Evolutionary conservation across 2,888 invertebrate genomes (phyloP).

Genomic region (Trachelus iudaicus): DNA sequence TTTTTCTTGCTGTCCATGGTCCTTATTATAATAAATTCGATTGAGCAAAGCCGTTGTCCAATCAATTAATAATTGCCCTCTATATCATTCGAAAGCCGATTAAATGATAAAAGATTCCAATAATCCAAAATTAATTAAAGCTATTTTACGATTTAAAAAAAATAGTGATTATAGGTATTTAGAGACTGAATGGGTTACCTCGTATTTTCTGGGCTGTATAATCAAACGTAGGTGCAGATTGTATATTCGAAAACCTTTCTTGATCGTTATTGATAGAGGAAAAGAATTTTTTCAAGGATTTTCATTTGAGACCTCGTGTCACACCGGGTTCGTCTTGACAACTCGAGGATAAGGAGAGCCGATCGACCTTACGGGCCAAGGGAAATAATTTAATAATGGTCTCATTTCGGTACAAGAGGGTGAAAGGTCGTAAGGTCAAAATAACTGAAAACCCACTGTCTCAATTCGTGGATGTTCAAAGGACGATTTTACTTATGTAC

Average conservation of each 20-base stretch:
- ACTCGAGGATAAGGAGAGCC: conserved; percentile 16
- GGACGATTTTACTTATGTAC: too few relatives aligned
- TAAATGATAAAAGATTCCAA: background rate
- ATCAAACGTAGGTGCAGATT: background rate
- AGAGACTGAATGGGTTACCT: background rate
- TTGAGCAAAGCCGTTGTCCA: too few relatives aligned
- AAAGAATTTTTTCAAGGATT: background rate
- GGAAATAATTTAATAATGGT: conserved; percentile 29
- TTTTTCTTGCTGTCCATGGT: background rate
- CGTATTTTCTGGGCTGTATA: background rate
- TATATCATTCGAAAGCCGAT: background rate
- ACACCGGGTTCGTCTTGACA: background rate
- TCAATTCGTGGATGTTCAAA: too few relatives aligned
- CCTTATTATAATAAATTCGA: background rate
- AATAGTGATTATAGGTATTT: too few relatives aligned
- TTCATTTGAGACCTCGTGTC: background rate
- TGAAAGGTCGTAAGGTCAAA: too few relatives aligned
- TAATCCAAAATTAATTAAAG: too few relatives aligned
- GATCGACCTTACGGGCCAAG: background rate
- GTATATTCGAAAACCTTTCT: background rate
- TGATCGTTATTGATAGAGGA: background rate
- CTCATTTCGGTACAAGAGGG: conserved; percentile 10
- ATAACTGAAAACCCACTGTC: too few relatives aligned
- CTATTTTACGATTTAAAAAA: too few relatives aligned
- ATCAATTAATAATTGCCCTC: background rate